Evolutionary conservation across 2,888 invertebrate genomes (phyloP).

Genomic region (Eupelmus urozonus): DNA sequence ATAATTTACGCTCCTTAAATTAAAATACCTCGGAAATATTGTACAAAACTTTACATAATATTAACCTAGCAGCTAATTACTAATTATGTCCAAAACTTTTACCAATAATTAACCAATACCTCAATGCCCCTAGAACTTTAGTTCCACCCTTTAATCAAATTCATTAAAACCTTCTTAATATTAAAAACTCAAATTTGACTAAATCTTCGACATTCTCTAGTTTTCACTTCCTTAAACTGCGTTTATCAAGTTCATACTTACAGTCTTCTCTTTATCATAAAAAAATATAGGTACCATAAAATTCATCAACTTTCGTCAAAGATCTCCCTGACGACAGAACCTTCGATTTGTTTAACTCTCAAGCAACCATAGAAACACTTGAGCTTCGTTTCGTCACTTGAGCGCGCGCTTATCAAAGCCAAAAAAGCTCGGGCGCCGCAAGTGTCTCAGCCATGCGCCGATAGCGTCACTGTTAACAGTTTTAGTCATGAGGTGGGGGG

Average conservation of each 20-base stretch:
- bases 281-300: neutral
- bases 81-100: slow-evolving; percentile 21
- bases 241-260: slow-evolving; percentile 14
- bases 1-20: too few relatives aligned
- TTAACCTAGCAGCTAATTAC: neutral
- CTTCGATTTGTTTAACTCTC: too few relatives aligned
- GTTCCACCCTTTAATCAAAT: slow-evolving; percentile 28
- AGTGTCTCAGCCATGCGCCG: neutral
- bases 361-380: neutral
- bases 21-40: neutral
- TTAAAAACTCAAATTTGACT: slow-evolving; percentile 32
- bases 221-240: slow-evolving; percentile 38
- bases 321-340: too few relatives aligned
- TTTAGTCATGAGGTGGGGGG: neutral
- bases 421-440: too few relatives aligned
- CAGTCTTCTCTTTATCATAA: slow-evolving; percentile 33
- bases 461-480: slow-evolving; percentile 36
- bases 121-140: slow-evolving; percentile 7
- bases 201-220: slow-evolving; percentile 38
- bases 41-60: neutral
- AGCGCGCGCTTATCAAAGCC: neutral
- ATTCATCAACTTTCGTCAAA: neutral
- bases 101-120: slow-evolving; percentile 34
- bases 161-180: slow-evolving; percentile 31
- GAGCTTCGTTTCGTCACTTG: too few relatives aligned